phyloP scores from a whole-genome alignment of 2,797 vertebrate genomes.

The Smutsia temminckii region DNA sequence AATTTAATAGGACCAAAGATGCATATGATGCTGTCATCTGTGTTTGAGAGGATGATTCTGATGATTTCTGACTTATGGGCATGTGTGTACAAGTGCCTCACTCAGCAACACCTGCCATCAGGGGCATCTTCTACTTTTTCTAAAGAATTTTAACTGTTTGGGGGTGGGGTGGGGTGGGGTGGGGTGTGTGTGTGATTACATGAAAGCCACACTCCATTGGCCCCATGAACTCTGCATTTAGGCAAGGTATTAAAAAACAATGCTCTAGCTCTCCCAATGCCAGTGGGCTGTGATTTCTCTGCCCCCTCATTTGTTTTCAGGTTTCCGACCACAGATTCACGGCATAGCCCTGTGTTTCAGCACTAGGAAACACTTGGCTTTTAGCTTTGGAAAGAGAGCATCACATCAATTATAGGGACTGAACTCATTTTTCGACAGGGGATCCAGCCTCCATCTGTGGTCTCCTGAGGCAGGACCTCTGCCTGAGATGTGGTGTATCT shows the following conservation, averaged over 20 bases:
- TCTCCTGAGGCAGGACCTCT: not conserved
- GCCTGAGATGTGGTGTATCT: not conserved
- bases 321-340: not conserved
- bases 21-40: not conserved
- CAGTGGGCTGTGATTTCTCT: not conserved
- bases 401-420: accelerated
- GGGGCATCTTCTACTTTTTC: not conserved
- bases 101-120: not conserved
- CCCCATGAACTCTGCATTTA: not conserved
- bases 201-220: not conserved
- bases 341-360: not conserved
- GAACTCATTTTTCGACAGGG: not conserved
- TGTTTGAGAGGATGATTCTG: not conserved
- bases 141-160: not conserved
- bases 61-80: not conserved
- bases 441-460: not conserved
- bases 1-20: not conserved
- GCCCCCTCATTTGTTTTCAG: not conserved
- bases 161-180: too few species aligned
- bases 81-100: not conserved
- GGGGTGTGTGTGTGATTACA: not conserved
- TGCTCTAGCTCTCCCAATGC: not conserved
- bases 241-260: not conserved
- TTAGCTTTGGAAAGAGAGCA: not conserved
- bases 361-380: not conserved